Percentiles rank a stretch among this genome's conserved stretches.
Evolutionary conservation across 2,113 vertebrate species (phyloP).

Genomic region (Amphiprion ocellaris): DNA sequence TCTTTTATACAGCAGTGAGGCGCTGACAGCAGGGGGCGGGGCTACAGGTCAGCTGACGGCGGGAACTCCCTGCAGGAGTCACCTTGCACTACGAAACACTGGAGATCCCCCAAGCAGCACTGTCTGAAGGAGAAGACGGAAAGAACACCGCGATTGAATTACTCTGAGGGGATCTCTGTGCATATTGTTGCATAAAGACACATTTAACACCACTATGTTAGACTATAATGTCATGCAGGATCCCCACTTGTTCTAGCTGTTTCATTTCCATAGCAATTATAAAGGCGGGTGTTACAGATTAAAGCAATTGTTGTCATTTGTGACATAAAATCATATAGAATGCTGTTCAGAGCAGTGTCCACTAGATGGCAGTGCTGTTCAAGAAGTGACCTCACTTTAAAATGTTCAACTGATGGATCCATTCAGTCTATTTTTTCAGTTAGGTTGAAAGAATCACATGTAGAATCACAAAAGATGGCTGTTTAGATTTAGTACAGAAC

Average conservation of each 20-base stretch:
- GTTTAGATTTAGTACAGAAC: too few relatives aligned
- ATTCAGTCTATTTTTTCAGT: not conserved
- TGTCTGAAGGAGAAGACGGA: not conserved
- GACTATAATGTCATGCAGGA: not conserved
- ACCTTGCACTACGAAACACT: slow-evolving; percentile 33
- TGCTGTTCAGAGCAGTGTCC: slow-evolving; percentile 17
- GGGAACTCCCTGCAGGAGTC: slow-evolving; percentile 70
- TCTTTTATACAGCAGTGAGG: slow-evolving; percentile 7
- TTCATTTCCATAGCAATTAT: not conserved
- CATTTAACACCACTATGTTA: not conserved
- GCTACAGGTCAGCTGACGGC: slow-evolving; percentile 39
- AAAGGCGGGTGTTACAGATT: not conserved
- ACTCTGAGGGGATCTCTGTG: not conserved
- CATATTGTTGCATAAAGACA: not conserved
- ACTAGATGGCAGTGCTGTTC: slow-evolving; percentile 60
- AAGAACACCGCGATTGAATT: not conserved
- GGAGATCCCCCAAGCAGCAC: slow-evolving; percentile 15
- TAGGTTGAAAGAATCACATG: not conserved
- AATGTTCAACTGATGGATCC: not conserved
- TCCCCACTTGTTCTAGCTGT: not conserved
- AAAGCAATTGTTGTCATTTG: not conserved
- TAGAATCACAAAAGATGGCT: not conserved
- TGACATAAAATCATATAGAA: not conserved
- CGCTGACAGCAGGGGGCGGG: not conserved
- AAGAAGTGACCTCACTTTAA: not conserved